These are phyloP conservation scores for Cichladusa arquata DNA, from an alignment of 2,113 vertebrate species.

Conservation along the genomic window DNA sequence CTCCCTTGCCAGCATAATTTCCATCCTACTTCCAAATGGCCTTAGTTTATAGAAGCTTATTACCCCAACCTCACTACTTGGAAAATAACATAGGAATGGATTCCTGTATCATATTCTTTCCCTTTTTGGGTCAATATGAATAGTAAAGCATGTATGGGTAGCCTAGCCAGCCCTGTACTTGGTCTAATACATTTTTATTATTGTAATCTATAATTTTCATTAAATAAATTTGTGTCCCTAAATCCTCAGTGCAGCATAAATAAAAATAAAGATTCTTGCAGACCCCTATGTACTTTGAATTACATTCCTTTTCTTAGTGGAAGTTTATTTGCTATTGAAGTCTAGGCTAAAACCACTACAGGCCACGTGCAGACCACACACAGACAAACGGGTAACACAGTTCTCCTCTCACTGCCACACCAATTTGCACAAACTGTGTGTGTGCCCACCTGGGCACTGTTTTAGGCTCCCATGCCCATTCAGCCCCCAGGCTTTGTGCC, in stretches of 20 bases:
- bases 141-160: slow-evolving; percentile 60
- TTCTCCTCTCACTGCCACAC: neutral
- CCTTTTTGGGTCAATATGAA: slow-evolving; percentile 65
- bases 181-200: slow-evolving; percentile 29
- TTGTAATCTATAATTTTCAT: slow-evolving; percentile 32
- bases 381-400: neutral
- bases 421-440: neutral
- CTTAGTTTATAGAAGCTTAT: slow-evolving; percentile 66
- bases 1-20: slow-evolving; percentile 65
- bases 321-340: neutral
- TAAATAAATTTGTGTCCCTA: slow-evolving; percentile 60
- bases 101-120: slow-evolving; percentile 61
- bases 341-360: neutral
- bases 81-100: slow-evolving; percentile 57
- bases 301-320: neutral
- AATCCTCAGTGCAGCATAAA: slow-evolving; percentile 60
- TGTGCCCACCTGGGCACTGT: neutral
- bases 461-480: neutral
- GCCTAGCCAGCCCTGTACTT: slow-evolving; percentile 53
- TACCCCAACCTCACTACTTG: slow-evolving; percentile 68
- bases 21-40: slow-evolving; percentile 65
- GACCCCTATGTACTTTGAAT: slow-evolving; percentile 13
- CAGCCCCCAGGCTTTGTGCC: neutral
- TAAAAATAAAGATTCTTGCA: slow-evolving; percentile 47
- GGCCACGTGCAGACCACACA: neutral